Conservation (phyloP, 1,140 invertebrate genomes). For the Temnothorax curvispinosus region DNA sequence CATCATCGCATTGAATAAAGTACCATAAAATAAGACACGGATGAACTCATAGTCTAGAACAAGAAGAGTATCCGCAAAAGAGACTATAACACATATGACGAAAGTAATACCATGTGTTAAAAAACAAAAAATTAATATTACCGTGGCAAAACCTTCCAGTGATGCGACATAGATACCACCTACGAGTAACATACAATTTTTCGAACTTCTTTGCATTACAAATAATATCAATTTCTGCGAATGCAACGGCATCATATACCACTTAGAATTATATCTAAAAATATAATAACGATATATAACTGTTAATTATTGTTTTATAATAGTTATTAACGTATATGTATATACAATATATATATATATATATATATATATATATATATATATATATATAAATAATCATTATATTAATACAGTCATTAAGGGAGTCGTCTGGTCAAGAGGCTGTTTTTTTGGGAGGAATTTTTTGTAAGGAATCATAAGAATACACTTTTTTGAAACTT, state of each 20-base stretch:
- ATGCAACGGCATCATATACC: slow-evolving; percentile 22
- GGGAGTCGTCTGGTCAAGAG: too few species aligned
- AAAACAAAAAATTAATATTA: slow-evolving; percentile 16
- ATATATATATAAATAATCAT: too few species aligned
- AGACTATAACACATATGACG: not conserved
- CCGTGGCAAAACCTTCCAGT: slow-evolving; percentile 50
- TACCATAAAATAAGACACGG: slow-evolving; percentile 47
- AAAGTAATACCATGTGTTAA: not conserved
- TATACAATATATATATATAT: not conserved
- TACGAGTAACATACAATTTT: slow-evolving; percentile 23
- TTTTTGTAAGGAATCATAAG: too few species aligned
- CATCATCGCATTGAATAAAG: slow-evolving; percentile 30
- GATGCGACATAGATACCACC: slow-evolving; percentile 31
- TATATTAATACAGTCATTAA: too few species aligned
- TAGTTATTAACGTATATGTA: not conserved
- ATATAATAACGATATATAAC: not conserved
- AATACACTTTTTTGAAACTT: too few species aligned
- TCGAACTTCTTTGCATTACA: slow-evolving; percentile 39
- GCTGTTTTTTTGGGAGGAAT: too few species aligned
- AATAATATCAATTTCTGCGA: slow-evolving; percentile 50
- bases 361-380: not conserved
- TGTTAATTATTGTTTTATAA: not conserved
- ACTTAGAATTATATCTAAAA: slow-evolving; percentile 50
- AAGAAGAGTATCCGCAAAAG: not conserved
- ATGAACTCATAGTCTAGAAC: slow-evolving; percentile 42